Percentiles rank a stretch among this genome's conserved stretches.
These are phyloP conservation scores for Tupaia chinensis DNA, from an alignment of 2,113 vertebrate genomes.

Conservation along the genomic window DNA sequence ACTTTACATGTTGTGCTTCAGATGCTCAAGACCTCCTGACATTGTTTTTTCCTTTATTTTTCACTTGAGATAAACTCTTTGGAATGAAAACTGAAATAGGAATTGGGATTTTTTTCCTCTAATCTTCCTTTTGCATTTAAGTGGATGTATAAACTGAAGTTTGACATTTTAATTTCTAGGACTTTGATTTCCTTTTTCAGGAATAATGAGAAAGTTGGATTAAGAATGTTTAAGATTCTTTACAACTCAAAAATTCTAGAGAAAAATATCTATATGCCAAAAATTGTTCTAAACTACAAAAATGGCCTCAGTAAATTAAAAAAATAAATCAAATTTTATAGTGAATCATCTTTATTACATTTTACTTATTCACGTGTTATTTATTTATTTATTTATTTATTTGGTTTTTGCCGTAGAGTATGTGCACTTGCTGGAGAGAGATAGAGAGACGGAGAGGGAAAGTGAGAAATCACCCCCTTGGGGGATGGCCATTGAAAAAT, in stretches of 20 bases:
- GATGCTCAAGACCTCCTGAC: background rate
- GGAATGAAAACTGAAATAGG: conserved; percentile 5
- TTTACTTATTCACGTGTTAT: background rate
- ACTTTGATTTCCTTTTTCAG: background rate
- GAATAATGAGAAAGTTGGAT: background rate
- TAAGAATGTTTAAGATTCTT: conserved; percentile 24
- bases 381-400: too few relatives aligned
- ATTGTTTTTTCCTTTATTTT: background rate
- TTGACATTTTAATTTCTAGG: conserved; percentile 31
- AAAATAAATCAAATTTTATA: background rate
- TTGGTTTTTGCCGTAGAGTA: too few relatives aligned
- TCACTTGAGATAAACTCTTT: background rate
- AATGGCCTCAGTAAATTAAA: conserved; percentile 11
- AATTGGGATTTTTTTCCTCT: background rate
- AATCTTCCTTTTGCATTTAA: conserved; percentile 1
- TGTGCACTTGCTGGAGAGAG: too few relatives aligned
- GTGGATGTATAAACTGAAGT: background rate
- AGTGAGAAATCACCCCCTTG: too few relatives aligned
- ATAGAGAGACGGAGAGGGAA: too few relatives aligned
- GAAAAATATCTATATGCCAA: background rate
- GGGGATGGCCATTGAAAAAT: too few relatives aligned
- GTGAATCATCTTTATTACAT: background rate
- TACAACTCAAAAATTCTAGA: background rate
- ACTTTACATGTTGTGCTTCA: background rate
- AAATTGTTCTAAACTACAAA: conserved; percentile 11